Percentiles rank a stretch among this genome's conserved stretches.
Evolutionary conservation across 2,797 vertebrate genomes (phyloP).

Genomic region (Menidia menidia): DNA sequence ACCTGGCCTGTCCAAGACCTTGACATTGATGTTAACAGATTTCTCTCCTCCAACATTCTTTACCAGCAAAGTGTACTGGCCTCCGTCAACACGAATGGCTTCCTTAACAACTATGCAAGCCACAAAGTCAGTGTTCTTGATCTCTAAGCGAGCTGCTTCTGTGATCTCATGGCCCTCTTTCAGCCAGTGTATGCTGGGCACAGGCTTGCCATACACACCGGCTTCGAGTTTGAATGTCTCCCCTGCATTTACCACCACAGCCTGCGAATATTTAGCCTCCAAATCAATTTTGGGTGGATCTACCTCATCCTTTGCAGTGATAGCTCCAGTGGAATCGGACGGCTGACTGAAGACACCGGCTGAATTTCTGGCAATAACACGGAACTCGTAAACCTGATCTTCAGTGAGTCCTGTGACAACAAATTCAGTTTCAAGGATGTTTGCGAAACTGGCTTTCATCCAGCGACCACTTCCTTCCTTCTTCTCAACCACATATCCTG

Average conservation of each 20-base stretch:
- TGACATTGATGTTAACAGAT: constrained; percentile 89
- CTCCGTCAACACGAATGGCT: constrained; percentile 92
- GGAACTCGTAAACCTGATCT: constrained; percentile 95
- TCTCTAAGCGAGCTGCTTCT: constrained; percentile 90
- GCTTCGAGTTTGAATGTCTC: constrained; percentile 94
- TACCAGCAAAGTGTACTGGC: constrained; percentile 91
- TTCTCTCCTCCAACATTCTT: constrained; percentile 98
- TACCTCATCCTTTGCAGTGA: constrained; percentile 96
- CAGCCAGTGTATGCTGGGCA: constrained; percentile 91
- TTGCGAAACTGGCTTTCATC: constrained; percentile 99
- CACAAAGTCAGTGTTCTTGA: constrained; percentile 92
- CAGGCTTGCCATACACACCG: constrained; percentile 90
- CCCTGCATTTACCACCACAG: constrained; percentile 91
- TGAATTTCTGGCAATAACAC: constrained; percentile 96
- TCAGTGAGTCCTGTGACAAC: constrained; percentile 92
- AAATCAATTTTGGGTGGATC: constrained; percentile 94
- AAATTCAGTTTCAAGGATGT: constrained; percentile 93
- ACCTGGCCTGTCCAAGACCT: constrained; percentile 96
- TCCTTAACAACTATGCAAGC: constrained; percentile 92
- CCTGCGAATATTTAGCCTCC: constrained; percentile 93
- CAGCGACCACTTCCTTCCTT: constrained; percentile 93
- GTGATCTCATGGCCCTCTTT: constrained; percentile 89
- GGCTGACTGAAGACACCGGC: constrained; percentile 92
- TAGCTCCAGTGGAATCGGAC: constrained; percentile 94
- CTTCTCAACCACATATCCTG: constrained; percentile 96